Percentiles rank a stretch among this genome's conserved stretches.
These are phyloP conservation scores for Pammene aurita DNA, from an alignment of 2,888 invertebrate genomes.

Conservation along the genomic window DNA sequence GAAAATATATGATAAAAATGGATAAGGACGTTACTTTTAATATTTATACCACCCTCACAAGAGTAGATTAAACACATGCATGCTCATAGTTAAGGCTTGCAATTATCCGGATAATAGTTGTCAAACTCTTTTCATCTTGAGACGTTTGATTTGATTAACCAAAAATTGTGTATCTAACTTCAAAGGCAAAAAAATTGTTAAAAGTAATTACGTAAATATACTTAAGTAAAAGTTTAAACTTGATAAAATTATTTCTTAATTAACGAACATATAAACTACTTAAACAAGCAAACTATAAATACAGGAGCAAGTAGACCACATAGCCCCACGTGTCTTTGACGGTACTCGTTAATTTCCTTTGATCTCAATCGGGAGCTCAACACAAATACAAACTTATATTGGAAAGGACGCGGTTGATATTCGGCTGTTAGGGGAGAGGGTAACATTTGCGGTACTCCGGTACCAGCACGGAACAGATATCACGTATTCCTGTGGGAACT, in stretches of 20 bases:
- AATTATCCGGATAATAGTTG: no score
- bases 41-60: no score
- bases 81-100: no score
- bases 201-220: no score
- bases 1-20: no score
- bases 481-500: not conserved
- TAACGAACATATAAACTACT: not conserved
- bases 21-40: no score
- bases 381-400: constrained; percentile 32
- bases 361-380: constrained; percentile 22
- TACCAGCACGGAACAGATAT: not conserved
- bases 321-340: constrained; percentile 19
- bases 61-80: no score
- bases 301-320: not conserved
- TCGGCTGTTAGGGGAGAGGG: not conserved
- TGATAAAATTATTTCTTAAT: not conserved
- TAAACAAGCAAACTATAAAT: not conserved
- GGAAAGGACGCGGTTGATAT: constrained; percentile 26
- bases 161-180: no score
- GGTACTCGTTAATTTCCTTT: constrained; percentile 25
- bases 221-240: no score
- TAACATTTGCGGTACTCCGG: constrained; percentile 6
- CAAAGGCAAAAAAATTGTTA: no score
- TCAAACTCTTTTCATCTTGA: not conserved
- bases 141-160: no score